Base-by-base conservation (phyloP, 2,797 vertebrate genomes). In the Lagocephalus sceleratus region DNA sequence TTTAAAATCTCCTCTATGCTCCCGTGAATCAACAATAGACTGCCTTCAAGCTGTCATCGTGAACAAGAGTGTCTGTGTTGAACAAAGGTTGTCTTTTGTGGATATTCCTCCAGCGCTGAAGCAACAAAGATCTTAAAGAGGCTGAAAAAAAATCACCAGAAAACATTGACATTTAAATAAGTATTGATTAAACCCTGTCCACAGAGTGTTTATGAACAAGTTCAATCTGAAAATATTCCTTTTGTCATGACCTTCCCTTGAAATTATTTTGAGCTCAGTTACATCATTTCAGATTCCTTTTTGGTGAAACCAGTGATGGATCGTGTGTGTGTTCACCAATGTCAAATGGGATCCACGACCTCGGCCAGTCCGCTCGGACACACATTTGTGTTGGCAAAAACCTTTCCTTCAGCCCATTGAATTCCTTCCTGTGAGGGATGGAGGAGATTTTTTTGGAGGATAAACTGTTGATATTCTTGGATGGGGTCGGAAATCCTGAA, bases 1-100 rank as follows among this genome's bases (percentile, higher is more conserved):
- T 66, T 78, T 44, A 60, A 73, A 68, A 68, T 47, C 19, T 2
- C 32, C 2, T 25, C 20, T 55, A 57, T 53, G 57, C 23, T 39
- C 38, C 19, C 39, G 49, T 2, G 44, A 59, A 63, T 1, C 39
- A 17, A 47, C 29, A 35, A 10, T 4, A 16, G 15, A 17, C 17
- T 20, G 43, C 20, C 20, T 19, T 12, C 16, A n/a, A 43, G 38
- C 19, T 43, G 16, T 0, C 45, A 15, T 52, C 20, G 12, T 58
- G 32, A 52, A 46, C 15, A 60, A 19, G 26, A 20, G 19, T 35
- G 32, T 45, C 3, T 42, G 39, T n/a, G 15, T 5, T 40, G 11
- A 43, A 41, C 17, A 44, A 16, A 25, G 11, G 22, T 39, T 14
- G 14, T 39, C 45, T 29, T 39, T 21, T 21, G 19, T 39, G 14